A percentile compares a stretch with the other conserved stretches of the same genome.
These are phyloP conservation scores for Tetramorium simillimum DNA, from an alignment of 1,140 invertebrate species.

Conservation along the genomic window DNA sequence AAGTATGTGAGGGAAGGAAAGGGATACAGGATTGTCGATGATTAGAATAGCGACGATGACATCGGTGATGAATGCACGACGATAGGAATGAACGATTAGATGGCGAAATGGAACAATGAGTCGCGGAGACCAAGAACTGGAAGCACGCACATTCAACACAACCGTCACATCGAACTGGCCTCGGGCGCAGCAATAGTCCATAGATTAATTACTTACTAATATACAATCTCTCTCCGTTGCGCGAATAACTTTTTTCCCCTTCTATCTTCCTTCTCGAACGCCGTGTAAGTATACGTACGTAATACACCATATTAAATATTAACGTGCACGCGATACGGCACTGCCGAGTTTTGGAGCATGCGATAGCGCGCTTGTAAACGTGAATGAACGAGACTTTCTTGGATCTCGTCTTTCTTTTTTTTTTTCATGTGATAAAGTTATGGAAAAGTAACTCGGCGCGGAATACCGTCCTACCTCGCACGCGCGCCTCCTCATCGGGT, in stretches of 20 bases:
- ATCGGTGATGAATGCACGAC: conserved; percentile 69
- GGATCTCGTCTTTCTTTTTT: conserved; percentile 45
- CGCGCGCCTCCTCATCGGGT: too few relatives aligned
- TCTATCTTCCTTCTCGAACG: conserved; percentile 57
- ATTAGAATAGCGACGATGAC: conserved; percentile 70
- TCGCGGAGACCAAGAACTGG: conserved; percentile 79
- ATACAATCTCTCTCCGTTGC: conserved; percentile 82
- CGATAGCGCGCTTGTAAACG: conserved; percentile 34
- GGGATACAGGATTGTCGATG: conserved; percentile 35
- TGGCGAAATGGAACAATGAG: conserved; percentile 70
- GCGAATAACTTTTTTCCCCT: conserved; percentile 72
- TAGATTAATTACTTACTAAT: conserved; percentile 82
- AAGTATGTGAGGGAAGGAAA: conserved; percentile 9
- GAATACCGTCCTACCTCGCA: too few relatives aligned
- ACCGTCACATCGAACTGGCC: conserved; percentile 84
- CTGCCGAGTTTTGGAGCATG: conserved; percentile 28
- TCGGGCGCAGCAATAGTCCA: conserved; percentile 82
- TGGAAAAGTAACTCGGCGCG: too few relatives aligned
- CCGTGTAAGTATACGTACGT: conserved; percentile 73
- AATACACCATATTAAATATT: conserved; percentile 70
- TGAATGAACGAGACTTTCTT: conserved; percentile 20
- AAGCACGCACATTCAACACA: conserved; percentile 85
- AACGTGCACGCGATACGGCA: conserved; percentile 62
- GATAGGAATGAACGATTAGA: conserved; percentile 72
- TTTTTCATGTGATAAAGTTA: too few relatives aligned